phyloP scores from a whole-genome alignment of 2,888 invertebrate species.

The Eudemis profundana region DNA sequence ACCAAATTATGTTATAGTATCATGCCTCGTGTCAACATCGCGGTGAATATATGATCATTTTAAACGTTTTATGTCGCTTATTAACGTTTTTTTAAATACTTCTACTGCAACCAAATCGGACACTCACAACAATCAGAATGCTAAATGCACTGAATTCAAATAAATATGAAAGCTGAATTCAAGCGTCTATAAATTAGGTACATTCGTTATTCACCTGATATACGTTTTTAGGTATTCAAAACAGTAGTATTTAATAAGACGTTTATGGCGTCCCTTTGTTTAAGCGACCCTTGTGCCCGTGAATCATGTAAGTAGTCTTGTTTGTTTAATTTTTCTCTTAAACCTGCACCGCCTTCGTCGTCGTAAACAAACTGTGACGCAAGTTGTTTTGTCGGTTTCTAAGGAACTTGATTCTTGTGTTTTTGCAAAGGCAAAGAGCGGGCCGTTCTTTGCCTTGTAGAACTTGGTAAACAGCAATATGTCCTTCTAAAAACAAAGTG shows the following conservation, averaged over 20 bases:
- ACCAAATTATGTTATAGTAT: not conserved
- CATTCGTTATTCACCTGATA: too few relatives aligned
- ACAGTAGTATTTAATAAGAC: not conserved
- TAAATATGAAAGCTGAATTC: too few relatives aligned
- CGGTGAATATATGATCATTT: not conserved
- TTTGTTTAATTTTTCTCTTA: constrained; percentile 38
- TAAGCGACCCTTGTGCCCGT: constrained; percentile 4
- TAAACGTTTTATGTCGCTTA: not conserved
- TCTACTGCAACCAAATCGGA: too few relatives aligned
- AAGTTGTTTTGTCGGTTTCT: constrained; percentile 77
- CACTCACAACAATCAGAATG: too few relatives aligned
- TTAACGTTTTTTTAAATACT: too few relatives aligned
- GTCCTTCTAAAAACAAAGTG: constrained; percentile 1
- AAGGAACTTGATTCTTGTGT: constrained; percentile 70
- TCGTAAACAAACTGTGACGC: constrained; percentile 60
- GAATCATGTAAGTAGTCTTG: constrained; percentile 16
- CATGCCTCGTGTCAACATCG: constrained; percentile 5
- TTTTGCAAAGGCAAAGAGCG: constrained; percentile 77
- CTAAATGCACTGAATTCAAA: too few relatives aligned
- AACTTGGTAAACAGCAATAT: constrained; percentile 14
- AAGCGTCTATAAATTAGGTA: too few relatives aligned
- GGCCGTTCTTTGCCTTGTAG: constrained; percentile 49
- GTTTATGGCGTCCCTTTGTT: constrained; percentile 8
- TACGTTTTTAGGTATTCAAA: not conserved
- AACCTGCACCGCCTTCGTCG: constrained; percentile 27